These are phyloP conservation scores for Kradibia gibbosae DNA, from an alignment of 1,140 invertebrate genomes.

Conservation along the genomic window DNA sequence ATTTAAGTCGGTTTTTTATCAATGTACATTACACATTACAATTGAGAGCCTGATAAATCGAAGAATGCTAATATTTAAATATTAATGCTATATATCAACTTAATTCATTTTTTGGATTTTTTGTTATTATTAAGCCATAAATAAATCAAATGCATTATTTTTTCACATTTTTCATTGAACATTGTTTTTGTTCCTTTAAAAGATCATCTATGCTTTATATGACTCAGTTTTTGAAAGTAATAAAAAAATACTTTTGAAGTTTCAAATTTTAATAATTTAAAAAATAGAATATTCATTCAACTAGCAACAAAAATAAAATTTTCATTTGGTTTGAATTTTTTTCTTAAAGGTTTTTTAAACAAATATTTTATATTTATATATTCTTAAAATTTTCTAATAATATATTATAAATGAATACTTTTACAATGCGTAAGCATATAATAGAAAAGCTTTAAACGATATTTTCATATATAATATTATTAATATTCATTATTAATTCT, in stretches of 20 bases:
- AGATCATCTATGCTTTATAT: not conserved
- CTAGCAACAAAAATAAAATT: not conserved
- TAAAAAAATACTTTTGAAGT: not conserved
- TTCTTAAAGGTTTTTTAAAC: not conserved
- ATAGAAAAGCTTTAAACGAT: not conserved
- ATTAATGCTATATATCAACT: too few relatives aligned
- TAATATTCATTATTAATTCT: not conserved
- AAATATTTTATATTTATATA: not conserved
- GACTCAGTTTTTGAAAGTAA: not conserved
- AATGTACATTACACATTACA: too few relatives aligned
- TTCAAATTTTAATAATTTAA: not conserved
- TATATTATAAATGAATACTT: not conserved
- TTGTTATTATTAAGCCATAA: too few relatives aligned
- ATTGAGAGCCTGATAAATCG: too few relatives aligned
- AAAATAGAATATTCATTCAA: constrained; percentile 6
- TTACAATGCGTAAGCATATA: not conserved
- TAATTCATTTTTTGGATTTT: too few relatives aligned
- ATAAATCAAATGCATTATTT: not conserved
- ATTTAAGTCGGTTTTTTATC: too few relatives aligned
- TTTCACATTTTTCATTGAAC: not conserved
- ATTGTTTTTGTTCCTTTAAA: not conserved
- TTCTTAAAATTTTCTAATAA: not conserved
- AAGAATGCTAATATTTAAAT: too few relatives aligned
- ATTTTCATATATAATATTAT: not conserved
- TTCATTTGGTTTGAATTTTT: not conserved